phyloP scores from a whole-genome alignment of 1,140 invertebrate genomes.

The Manduca sexta region DNA sequence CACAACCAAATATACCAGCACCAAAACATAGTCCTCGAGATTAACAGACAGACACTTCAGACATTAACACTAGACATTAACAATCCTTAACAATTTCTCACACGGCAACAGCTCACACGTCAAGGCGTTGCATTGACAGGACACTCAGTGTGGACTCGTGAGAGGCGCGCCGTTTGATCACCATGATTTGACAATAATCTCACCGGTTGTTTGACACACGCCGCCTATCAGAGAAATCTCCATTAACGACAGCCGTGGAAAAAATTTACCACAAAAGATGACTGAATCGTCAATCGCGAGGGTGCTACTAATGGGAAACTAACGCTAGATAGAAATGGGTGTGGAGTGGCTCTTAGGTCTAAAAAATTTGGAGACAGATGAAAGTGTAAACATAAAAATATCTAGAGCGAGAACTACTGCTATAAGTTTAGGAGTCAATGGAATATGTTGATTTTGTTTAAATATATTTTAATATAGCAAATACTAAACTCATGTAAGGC shows the following conservation, averaged over 20 bases:
- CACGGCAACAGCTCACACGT: not conserved
- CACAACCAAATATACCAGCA: too few relatives aligned
- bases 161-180: conserved; percentile 44
- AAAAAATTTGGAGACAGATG: not conserved
- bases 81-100: not conserved
- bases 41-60: too few relatives aligned
- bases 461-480: too few relatives aligned
- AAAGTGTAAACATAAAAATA: not conserved
- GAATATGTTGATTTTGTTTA: too few relatives aligned
- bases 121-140: conserved; percentile 35
- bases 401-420: too few relatives aligned
- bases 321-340: conserved; percentile 13
- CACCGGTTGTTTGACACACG: conserved; percentile 43
- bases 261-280: conserved; percentile 49
- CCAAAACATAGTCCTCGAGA: too few relatives aligned
- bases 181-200: conserved; percentile 54
- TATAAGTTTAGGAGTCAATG: too few relatives aligned
- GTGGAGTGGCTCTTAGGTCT: conserved; percentile 21
- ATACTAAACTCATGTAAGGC: too few relatives aligned
- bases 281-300: conserved; percentile 57
- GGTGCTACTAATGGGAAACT: conserved; percentile 62
- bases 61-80: too few relatives aligned
- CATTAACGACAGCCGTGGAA: conserved; percentile 58
- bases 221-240: conserved; percentile 45
- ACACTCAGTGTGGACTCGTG: conserved; percentile 18